A percentile compares a stretch with the other conserved stretches of the same genome.
These are phyloP conservation scores for Axea sp. DNA, from an alignment of 2,888 invertebrate genomes.

Conservation along the genomic window DNA sequence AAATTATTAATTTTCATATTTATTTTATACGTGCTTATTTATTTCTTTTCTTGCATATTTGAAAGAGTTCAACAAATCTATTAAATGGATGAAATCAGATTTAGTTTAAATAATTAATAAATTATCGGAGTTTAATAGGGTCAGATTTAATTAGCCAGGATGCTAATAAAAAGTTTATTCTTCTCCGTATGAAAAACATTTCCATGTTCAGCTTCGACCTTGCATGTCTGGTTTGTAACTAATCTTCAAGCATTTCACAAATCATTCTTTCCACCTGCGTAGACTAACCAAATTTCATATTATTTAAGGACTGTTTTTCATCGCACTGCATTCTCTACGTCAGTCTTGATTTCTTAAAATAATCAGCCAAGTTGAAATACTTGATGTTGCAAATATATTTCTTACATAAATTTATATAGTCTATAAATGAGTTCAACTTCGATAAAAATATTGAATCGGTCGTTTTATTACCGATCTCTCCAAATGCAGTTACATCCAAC, in stretches of 20 bases:
- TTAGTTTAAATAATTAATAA: no score
- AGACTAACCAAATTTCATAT: conserved; percentile 32
- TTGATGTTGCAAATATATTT: no score
- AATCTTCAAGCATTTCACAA: conserved; percentile 11
- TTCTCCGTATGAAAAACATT: no score
- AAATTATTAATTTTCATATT: no score
- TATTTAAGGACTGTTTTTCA: conserved; percentile 12
- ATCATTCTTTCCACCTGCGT: conserved; percentile 18
- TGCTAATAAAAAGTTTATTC: no score
- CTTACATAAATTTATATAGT: conserved; percentile 1
- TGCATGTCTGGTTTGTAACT: conserved; percentile 32
- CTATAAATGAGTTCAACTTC: not conserved
- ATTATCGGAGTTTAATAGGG: no score
- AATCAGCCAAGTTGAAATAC: no score
- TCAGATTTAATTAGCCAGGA: no score
- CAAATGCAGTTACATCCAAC: conserved; percentile 19
- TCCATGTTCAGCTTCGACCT: conserved; percentile 11
- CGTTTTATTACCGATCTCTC: conserved; percentile 44
- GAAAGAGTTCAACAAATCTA: no score
- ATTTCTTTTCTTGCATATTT: no score
- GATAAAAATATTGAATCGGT: not conserved
- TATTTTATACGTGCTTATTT: no score
- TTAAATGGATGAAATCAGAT: no score
- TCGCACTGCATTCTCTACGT: conserved; percentile 19
- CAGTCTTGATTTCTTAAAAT: conserved; percentile 12